Conservation (phyloP, 2,888 invertebrate genomes). For the Adela reaumurella region DNA sequence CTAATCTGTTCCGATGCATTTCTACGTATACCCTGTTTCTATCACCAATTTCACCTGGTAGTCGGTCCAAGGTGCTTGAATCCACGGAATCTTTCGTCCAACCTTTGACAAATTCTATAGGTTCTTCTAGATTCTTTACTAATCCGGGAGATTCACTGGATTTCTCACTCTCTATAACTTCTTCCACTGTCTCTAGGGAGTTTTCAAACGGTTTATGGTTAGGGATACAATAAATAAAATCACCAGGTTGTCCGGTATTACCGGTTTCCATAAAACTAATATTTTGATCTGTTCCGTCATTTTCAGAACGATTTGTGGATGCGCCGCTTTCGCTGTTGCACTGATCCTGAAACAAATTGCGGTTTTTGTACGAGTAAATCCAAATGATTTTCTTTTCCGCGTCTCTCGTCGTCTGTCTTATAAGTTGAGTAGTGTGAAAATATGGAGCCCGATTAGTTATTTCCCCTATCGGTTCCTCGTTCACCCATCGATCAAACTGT, state of each 20-base stretch:
- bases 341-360: slow-evolving; percentile 22
- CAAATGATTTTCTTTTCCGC: slow-evolving; percentile 27
- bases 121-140: too few species aligned
- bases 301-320: too few species aligned
- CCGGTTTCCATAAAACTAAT: neutral
- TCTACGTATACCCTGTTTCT: too few species aligned
- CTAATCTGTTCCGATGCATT: too few species aligned
- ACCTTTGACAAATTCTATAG: neutral
- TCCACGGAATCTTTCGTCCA: neutral
- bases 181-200: neutral
- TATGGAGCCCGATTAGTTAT: neutral
- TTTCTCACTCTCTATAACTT: neutral
- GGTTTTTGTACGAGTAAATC: slow-evolving; percentile 39
- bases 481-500: neutral
- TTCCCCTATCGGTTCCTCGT: neutral
- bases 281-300: too few species aligned
- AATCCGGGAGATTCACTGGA: too few species aligned
- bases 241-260: neutral
- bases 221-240: neutral
- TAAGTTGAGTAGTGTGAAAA: neutral
- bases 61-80: too few species aligned
- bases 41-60: too few species aligned
- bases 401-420: slow-evolving; percentile 7
- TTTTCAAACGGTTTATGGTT: neutral
- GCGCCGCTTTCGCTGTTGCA: slow-evolving; percentile 16